A percentile compares a stretch with the other conserved stretches of the same genome.
These are phyloP conservation scores for Meda fulgida DNA, from an alignment of 2,797 vertebrate genomes.

Conservation along the genomic window DNA sequence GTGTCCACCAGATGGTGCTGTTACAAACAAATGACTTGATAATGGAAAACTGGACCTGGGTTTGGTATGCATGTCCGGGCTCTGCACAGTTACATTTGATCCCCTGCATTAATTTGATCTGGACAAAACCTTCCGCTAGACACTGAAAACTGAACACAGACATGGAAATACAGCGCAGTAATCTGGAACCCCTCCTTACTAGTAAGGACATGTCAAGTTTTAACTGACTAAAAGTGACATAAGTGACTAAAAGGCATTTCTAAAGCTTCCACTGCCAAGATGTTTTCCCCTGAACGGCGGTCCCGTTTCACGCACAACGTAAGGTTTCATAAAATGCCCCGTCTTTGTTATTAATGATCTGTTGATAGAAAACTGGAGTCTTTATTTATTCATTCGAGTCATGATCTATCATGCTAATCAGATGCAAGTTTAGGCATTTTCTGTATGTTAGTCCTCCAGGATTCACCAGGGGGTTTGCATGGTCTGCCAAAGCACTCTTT, in stretches of 20 bases:
- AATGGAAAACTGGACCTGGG: constrained; percentile 1
- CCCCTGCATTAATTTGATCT: constrained; percentile 5
- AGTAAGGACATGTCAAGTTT: neutral
- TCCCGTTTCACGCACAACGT: neutral
- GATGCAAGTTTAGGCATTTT: constrained; percentile 34
- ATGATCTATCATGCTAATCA: constrained; percentile 47
- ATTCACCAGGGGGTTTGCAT: constrained; percentile 68
- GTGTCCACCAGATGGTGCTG: constrained; percentile 48
- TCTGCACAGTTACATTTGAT: neutral
- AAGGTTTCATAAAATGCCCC: neutral
- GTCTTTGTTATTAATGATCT: constrained; percentile 30
- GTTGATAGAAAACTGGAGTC: constrained; percentile 12
- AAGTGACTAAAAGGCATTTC: constrained; percentile 2
- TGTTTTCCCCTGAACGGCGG: neutral
- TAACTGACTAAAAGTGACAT: constrained; percentile 10
- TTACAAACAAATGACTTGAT: neutral
- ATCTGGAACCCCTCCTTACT: neutral
- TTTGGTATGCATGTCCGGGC: neutral
- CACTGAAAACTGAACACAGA: neutral
- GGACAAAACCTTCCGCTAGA: neutral
- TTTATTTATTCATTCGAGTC: constrained; percentile 36
- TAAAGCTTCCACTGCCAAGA: neutral
- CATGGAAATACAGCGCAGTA: neutral
- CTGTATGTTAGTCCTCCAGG: constrained; percentile 62
- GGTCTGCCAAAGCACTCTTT: constrained; percentile 67